phyloP scores from a whole-genome alignment of 1,140 invertebrate species.

The Trichoplusia ni region DNA sequence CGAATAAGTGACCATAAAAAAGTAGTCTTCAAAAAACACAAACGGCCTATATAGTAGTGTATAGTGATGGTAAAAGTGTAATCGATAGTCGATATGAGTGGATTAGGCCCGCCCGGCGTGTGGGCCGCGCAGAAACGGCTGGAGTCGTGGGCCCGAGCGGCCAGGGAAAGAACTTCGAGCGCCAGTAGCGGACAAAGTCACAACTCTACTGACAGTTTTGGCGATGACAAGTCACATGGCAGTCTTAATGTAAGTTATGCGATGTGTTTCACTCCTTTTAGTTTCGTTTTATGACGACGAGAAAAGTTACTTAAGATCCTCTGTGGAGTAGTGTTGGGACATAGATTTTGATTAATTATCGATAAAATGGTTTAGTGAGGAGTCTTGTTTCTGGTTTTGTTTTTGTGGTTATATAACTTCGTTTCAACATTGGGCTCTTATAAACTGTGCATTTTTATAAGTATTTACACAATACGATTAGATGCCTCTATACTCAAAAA shows the following conservation, averaged over 20 bases:
- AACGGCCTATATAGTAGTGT: conserved; percentile 16
- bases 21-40: background rate
- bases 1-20: conserved; percentile 17
- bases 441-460: too few relatives aligned
- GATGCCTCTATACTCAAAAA: too few relatives aligned
- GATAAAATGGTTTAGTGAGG: too few relatives aligned
- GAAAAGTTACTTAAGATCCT: too few relatives aligned
- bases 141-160: conserved; percentile 87
- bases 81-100: conserved; percentile 82
- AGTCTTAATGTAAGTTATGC: conserved; percentile 68
- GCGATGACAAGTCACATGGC: conserved; percentile 78
- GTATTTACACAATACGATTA: too few relatives aligned
- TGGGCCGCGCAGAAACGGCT: conserved; percentile 87
- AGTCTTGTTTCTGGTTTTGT: too few relatives aligned
- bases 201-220: conserved; percentile 82
- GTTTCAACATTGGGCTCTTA: too few relatives aligned
- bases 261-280: background rate
- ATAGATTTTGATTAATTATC: too few relatives aligned
- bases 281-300: too few relatives aligned
- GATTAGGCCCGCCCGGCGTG: conserved; percentile 85
- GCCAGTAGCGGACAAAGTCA: conserved; percentile 82
- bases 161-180: conserved; percentile 84
- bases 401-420: too few relatives aligned
- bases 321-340: too few relatives aligned
- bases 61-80: conserved; percentile 45